Percentiles rank a stretch among this genome's conserved stretches.
Evolutionary conservation across 2,797 vertebrate species (phyloP).

Genomic region (Coregonus suidteri): DNA sequence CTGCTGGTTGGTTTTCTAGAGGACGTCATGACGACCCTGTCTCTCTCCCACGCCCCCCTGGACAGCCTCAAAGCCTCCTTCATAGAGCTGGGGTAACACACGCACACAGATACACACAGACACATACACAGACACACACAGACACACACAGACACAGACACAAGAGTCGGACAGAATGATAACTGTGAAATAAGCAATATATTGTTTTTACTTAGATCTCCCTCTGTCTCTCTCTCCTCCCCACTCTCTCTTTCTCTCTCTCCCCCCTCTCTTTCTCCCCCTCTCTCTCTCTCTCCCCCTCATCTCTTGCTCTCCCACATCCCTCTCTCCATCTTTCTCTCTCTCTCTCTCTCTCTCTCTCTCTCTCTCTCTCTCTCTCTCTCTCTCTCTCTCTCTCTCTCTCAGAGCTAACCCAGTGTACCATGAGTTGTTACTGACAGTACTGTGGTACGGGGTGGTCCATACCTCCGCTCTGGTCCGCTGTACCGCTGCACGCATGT

Average conservation of each 20-base stretch:
- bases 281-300: not conserved
- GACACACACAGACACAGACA: too few relatives aligned
- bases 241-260: not conserved
- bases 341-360: not conserved
- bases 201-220: not conserved
- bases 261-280: not conserved
- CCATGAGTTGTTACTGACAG: conserved; percentile 92
- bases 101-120: not conserved
- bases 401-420: conserved; percentile 94
- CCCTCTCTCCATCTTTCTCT: not conserved
- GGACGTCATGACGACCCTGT: conserved; percentile 97
- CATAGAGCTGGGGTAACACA: conserved; percentile 93
- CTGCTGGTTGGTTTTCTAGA: conserved; percentile 95
- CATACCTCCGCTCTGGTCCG: conserved; percentile 97
- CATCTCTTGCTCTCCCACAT: not conserved
- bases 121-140: not conserved
- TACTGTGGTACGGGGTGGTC: conserved; percentile 98
- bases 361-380: too few relatives aligned
- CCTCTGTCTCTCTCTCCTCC: too few relatives aligned
- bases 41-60: conserved; percentile 92
- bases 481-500: conserved; percentile 97
- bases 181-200: not conserved
- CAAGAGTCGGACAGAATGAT: too few relatives aligned
- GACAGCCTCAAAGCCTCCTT: conserved; percentile 98
- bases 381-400: too few relatives aligned